phyloP scores from a whole-genome alignment of 2,797 vertebrate species.

The Coregonus ussuriensis region DNA sequence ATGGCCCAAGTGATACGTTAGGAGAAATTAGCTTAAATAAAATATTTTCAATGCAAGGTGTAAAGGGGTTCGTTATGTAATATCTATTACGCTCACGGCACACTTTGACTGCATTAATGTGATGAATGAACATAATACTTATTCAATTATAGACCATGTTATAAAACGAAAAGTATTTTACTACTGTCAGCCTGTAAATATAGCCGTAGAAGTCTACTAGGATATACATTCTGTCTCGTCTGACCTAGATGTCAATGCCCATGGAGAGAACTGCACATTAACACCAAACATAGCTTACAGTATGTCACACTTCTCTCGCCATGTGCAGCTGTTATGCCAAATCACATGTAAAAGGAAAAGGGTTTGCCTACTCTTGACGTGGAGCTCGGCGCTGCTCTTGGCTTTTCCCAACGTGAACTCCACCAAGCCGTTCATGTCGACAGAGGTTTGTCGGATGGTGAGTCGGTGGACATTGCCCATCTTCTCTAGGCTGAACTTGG shows the following conservation, averaged over 20 bases:
- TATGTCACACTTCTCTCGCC: constrained; percentile 29
- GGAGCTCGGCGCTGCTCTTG: constrained; percentile 69
- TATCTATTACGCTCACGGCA: too few relatives aligned
- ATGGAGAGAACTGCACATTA: constrained; percentile 45
- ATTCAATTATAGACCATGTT: too few relatives aligned
- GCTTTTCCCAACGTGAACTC: constrained; percentile 72
- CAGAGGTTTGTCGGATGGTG: constrained; percentile 67
- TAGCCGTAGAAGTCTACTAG: constrained; percentile 6
- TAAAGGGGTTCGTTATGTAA: too few relatives aligned
- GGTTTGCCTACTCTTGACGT: constrained; percentile 41
- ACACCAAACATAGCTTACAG: constrained; percentile 51
- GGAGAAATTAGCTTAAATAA: too few relatives aligned
- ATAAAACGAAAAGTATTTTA: constrained; percentile 37
- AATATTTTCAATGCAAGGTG: too few relatives aligned
- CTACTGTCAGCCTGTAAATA: constrained; percentile 24
- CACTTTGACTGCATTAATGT: too few relatives aligned
- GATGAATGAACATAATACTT: too few relatives aligned
- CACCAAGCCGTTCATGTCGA: constrained; percentile 73
- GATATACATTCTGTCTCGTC: constrained; percentile 14
- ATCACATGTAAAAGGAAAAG: not conserved
- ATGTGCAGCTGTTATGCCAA: constrained; percentile 7
- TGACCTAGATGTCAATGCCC: constrained; percentile 52
- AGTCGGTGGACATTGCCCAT: constrained; percentile 74
- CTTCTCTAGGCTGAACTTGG: constrained; percentile 70
- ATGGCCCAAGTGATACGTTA: too few relatives aligned